Evolutionary conservation across 2,113 vertebrate species (phyloP), one percentile per base, ranked within the genome.

Genomic region (Elephas maximus): DNA sequence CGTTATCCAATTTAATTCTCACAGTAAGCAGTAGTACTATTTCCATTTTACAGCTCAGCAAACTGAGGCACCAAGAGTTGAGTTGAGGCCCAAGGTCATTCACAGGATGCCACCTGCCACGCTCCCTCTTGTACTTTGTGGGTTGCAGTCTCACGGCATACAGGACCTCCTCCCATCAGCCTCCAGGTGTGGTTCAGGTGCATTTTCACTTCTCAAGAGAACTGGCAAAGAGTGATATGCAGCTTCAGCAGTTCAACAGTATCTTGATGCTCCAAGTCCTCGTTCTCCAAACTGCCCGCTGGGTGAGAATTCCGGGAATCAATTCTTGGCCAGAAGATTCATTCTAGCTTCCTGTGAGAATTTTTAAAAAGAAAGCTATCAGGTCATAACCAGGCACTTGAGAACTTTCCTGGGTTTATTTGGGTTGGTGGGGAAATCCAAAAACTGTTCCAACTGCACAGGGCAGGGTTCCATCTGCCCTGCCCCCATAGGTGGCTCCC

Each of bases 401-500:
- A 73, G 79, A 63, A 45, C 74, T 53, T 30, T 18, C 21, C 48
- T 12, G 5, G 51, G 51, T 15, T 63, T 60, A 20, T 20, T 57
- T 74, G 5, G 53, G 26, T 44, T 37, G 33, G 15, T 48, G 21
- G 24, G 63, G 24, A 24, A 69, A 33, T 69, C 33, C 30, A 69
- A 69, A 57, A 57, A 57, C 15, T 10, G 67, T 33, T 51, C 33
- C 30, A 76, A 5, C 30, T 9, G 33, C 6, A 0, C 6, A 63
- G 41, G 23, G 3, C 57, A 23, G 51, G 4, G 33, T 60, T 81
- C 28, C 57, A 1, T 53, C 48, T 57, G 48, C 12, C 48, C 12
- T 10, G 0, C 28, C 26, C 37, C 10, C 1, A 8, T 21, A 30
- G n/a, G 44, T 33, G 2, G 60, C 30, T 1, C 18, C 41, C 20